These are phyloP conservation scores for Caerostris extrusa DNA, from an alignment of 1,140 invertebrate genomes.

Conservation along the genomic window DNA sequence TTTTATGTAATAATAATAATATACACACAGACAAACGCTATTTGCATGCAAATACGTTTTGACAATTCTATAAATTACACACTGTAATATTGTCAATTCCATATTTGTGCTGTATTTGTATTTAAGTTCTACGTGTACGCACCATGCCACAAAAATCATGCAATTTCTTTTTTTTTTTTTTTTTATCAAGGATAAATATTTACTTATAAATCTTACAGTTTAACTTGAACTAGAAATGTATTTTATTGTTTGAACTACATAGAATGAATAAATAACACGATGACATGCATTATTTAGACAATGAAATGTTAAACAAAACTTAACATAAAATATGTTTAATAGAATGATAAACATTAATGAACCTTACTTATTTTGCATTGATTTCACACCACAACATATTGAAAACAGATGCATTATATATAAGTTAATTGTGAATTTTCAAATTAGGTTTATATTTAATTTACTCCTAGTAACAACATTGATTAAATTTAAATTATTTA, in stretches of 20 bases:
- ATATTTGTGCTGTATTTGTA: slow-evolving; percentile 45
- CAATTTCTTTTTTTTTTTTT: slow-evolving; percentile 17
- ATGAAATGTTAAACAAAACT: neutral
- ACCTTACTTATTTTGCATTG: neutral
- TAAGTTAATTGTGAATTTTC: neutral
- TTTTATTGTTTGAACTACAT: neutral
- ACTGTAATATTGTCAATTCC: slow-evolving; percentile 68
- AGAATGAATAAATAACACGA: neutral
- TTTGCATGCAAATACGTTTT: slow-evolving; percentile 58
- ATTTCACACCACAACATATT: neutral
- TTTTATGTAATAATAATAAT: slow-evolving; percentile 36
- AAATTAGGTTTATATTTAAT: neutral
- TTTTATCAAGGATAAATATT: neutral
- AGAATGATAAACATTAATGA: neutral
- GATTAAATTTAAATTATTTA: too few relatives aligned
- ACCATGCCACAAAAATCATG: slow-evolving; percentile 73
- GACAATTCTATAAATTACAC: slow-evolving; percentile 52
- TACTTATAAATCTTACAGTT: neutral
- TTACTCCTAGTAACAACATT: too few relatives aligned
- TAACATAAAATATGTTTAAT: neutral
- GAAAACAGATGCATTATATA: neutral
- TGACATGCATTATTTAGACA: slow-evolving; percentile 4
- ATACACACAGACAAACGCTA: slow-evolving; percentile 65
- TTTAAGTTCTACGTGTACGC: slow-evolving; percentile 51
- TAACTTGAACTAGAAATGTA: neutral